A percentile compares a stretch with the other conserved stretches of the same genome.
Evolutionary conservation across 2,113 vertebrate genomes (phyloP).

Genomic region (Neomonachus schauinslandi): DNA sequence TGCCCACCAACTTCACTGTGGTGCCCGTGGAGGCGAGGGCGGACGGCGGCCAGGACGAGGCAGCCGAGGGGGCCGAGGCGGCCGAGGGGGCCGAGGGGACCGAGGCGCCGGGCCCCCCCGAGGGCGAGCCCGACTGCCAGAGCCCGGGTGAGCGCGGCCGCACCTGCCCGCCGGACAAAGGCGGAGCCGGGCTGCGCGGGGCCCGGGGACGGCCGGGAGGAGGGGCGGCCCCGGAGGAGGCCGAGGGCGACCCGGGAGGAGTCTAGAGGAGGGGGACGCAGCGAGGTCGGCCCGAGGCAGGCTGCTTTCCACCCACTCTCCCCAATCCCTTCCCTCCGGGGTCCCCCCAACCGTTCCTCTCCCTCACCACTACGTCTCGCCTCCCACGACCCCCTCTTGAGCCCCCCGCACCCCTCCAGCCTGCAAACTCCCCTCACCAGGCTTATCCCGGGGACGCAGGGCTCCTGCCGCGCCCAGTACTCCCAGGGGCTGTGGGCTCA

Average conservation of each 20-base stretch:
- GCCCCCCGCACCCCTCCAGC: not conserved
- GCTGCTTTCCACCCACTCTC: not conserved
- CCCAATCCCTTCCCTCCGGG: not conserved
- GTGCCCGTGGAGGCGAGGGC: constrained; percentile 86
- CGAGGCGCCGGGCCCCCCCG: constrained; percentile 23
- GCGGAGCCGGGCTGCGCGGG: constrained; percentile 24
- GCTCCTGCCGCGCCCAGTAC: not conserved
- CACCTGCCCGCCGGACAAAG: constrained; percentile 65
- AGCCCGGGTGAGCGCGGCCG: constrained; percentile 68
- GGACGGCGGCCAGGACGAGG: constrained; percentile 57
- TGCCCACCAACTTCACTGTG: constrained; percentile 88
- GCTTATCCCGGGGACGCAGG: not conserved
- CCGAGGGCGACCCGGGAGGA: not conserved
- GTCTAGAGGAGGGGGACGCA: not conserved
- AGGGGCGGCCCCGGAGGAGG: not conserved
- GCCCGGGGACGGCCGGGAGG: not conserved
- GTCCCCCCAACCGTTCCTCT: not conserved
- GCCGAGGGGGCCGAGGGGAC: not conserved
- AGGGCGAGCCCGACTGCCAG: constrained; percentile 29
- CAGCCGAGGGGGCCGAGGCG: not conserved
- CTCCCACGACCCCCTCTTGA: too few relatives aligned
- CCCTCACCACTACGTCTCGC: not conserved
- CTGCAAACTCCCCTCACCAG: not conserved
- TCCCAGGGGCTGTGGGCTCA: not conserved
- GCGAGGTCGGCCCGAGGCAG: not conserved